A percentile compares a stretch with the other conserved stretches of the same genome.
Evolutionary conservation across 2,797 vertebrate genomes (phyloP).

Genomic region (Falco peregrinus): DNA sequence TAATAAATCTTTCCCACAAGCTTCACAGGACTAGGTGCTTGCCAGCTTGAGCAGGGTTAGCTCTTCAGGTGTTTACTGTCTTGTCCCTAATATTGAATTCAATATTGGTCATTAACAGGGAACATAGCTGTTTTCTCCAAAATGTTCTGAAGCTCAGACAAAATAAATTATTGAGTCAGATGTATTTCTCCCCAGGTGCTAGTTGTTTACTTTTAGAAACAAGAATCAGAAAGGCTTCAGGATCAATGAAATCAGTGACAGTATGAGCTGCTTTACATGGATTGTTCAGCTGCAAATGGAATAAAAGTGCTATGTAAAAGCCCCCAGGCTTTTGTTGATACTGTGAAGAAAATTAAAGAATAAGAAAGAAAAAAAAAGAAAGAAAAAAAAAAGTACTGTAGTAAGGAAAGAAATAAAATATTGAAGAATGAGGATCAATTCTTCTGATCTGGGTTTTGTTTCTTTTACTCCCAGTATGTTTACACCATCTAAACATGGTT

Average conservation of each 20-base stretch:
- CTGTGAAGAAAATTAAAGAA: neutral
- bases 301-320: rapidly evolving
- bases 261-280: neutral
- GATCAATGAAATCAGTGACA: neutral
- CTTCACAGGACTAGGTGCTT: neutral
- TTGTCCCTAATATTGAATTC: neutral
- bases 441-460: neutral
- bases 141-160: neutral
- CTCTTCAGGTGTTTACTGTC: neutral
- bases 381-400: neutral
- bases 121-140: neutral
- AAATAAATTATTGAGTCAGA: neutral
- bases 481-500: rapidly evolving
- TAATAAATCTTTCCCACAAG: neutral
- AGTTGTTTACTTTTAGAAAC: neutral
- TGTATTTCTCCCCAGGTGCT: neutral
- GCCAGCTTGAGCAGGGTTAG: neutral
- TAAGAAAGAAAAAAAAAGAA: too few relatives aligned
- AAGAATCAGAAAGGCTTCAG: neutral
- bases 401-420: neutral
- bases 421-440: neutral
- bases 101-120: neutral
- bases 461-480: neutral
- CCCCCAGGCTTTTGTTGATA: neutral
- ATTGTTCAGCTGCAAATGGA: neutral